Evolutionary conservation across 1,140 invertebrate genomes (phyloP).

Genomic region (Lepidurus apus): DNA sequence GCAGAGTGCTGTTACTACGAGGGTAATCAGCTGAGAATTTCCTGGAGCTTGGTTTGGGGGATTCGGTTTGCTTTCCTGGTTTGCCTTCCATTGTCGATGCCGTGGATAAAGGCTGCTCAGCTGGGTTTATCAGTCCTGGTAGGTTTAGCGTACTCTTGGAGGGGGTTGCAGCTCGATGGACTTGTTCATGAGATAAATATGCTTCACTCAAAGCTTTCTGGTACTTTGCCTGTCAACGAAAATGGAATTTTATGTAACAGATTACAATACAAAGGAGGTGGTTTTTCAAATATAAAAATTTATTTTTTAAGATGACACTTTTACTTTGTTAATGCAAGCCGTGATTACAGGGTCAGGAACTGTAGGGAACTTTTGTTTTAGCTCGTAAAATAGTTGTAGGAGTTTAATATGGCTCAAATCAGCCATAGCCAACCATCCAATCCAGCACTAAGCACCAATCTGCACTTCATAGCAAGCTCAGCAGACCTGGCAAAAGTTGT

Average conservation of each 20-base stretch:
- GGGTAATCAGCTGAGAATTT: neutral
- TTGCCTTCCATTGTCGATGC: neutral
- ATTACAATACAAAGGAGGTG: too few species aligned
- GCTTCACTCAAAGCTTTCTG: slow-evolving; percentile 5
- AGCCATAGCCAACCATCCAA: slow-evolving; percentile 43
- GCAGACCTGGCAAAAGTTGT: neutral
- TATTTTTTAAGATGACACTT: neutral
- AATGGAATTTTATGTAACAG: neutral
- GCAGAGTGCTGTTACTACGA: neutral
- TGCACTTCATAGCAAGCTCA: slow-evolving; percentile 3
- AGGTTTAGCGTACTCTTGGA: neutral
- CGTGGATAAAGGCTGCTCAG: neutral
- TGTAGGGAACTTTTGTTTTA: slow-evolving; percentile 78
- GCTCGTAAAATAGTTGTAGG: slow-evolving; percentile 82
- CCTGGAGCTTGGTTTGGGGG: neutral
- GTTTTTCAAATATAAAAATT: too few species aligned
- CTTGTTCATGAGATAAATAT: neutral
- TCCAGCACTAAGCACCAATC: neutral
- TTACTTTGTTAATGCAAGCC: slow-evolving; percentile 60
- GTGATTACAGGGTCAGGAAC: slow-evolving; percentile 74
- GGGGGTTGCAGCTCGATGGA: neutral
- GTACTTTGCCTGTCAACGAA: neutral
- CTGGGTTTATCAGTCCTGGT: neutral
- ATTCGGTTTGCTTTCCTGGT: neutral
- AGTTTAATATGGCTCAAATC: slow-evolving; percentile 72